Percentiles rank a stretch among this genome's conserved stretches.
These are phyloP conservation scores for Myrmecophaga tridactyla DNA, from an alignment of 2,113 vertebrate genomes.

Conservation along the genomic window DNA sequence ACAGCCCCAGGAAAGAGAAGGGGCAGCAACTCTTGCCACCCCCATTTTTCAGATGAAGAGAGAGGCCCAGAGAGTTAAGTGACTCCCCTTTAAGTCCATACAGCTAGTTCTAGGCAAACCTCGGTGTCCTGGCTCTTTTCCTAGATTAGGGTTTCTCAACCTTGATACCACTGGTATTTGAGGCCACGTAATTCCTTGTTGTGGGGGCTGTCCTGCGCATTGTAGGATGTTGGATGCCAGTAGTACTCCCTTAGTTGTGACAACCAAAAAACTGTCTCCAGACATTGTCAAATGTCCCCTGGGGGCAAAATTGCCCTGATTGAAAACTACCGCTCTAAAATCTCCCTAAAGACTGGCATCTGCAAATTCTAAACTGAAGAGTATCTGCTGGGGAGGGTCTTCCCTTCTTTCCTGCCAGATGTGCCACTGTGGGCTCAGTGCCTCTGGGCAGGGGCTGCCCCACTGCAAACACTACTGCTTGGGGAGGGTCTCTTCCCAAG, in stretches of 20 bases:
- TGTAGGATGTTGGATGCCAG: neutral
- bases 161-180: neutral
- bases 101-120: neutral
- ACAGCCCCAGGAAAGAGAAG: neutral
- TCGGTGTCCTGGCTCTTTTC: neutral
- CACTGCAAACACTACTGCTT: neutral
- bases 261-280: neutral
- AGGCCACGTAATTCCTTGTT: neutral
- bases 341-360: neutral
- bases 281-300: neutral
- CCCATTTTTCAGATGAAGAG: neutral
- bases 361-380: neutral
- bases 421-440: neutral
- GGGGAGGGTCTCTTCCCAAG: neutral
- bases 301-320: neutral
- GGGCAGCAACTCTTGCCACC: neutral
- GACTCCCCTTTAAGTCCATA: neutral
- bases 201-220: neutral
- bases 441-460: neutral
- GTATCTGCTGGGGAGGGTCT: neutral
- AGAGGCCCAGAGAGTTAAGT: neutral
- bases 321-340: neutral
- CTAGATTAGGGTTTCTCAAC: neutral
- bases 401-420: neutral
- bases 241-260: neutral